These are phyloP conservation scores for Dione vanillae DNA, from an alignment of 2,888 invertebrate species.

Conservation along the genomic window DNA sequence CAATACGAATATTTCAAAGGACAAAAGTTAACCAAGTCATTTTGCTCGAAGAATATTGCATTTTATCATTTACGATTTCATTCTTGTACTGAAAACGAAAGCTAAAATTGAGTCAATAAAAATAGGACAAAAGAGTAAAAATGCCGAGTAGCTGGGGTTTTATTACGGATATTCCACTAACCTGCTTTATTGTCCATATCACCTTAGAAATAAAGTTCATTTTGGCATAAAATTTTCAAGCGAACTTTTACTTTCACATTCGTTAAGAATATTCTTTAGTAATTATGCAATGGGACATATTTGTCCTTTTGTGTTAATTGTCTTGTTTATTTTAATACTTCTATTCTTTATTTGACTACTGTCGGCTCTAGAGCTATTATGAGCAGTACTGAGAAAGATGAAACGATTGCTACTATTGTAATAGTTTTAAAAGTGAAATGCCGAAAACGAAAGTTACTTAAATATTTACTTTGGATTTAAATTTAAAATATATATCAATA, in stretches of 20 bases:
- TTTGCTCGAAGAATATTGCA: neutral
- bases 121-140: slow-evolving; percentile 56
- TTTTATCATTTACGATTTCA: slow-evolving; percentile 29
- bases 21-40: neutral
- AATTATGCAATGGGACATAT: slow-evolving; percentile 52
- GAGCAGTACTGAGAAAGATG: slow-evolving; percentile 7
- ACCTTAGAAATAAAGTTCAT: neutral
- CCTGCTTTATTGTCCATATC: neutral
- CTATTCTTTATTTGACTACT: slow-evolving; percentile 39
- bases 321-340: slow-evolving; percentile 33
- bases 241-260: slow-evolving; percentile 68
- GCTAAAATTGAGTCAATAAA: slow-evolving; percentile 55
- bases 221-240: slow-evolving; percentile 5
- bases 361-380: slow-evolving; percentile 23
- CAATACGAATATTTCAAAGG: neutral
- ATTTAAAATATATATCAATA: neutral
- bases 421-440: slow-evolving; percentile 24
- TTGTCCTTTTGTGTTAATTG: slow-evolving; percentile 41
- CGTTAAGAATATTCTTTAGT: slow-evolving; percentile 53
- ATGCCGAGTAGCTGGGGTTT: slow-evolving; percentile 63
- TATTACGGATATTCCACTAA: slow-evolving; percentile 48
- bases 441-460: slow-evolving; percentile 3
- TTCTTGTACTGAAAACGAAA: slow-evolving; percentile 51
- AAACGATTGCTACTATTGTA: neutral
- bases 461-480: neutral